Evolutionary conservation across 2,113 vertebrate genomes (phyloP), one percentile per base, ranked within the genome.

Genomic region (Terrapene triunguis): DNA sequence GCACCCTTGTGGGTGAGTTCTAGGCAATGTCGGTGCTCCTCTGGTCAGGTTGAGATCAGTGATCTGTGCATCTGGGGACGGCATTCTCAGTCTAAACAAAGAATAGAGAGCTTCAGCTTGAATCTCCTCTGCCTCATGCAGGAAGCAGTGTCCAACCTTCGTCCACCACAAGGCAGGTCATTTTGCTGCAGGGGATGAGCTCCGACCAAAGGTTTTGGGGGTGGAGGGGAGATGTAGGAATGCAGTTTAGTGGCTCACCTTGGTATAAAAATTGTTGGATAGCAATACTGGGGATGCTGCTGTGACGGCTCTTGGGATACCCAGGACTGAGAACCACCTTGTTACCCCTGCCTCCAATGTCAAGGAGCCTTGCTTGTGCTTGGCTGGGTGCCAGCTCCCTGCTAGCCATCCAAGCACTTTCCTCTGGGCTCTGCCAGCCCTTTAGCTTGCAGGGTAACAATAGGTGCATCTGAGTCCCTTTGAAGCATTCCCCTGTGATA

Each of bases 251-350:
- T 19, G 5, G n/a, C 19, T 72, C 65, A 38, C 3, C 19, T 72
- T 72, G n/a, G n/a, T 72, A 72, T 38, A 38, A 72, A 62, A 72
- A 38, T 72, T 38, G 65, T 72, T 72, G n/a, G 62, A 3, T 21
- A 69, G 65, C 65, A 38, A 21, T 69, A 65, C 62, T 8, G 62
- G 62, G 35, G 17, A 69, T 38, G 65, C 65, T 72, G 65, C 35
- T 38, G 9, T 38, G 35, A 21, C 0, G 2, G 65, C n/a, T 38
- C 65, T 38, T 1, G 1, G n/a, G 8, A 17, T 38, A 5, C 9
- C 4, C 8, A 38, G 65, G n/a, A 69, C 35, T 57, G 55, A 69
- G 13, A n/a, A 9, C 62, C 35, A n/a, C 35, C 17, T n/a, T 69
- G 32, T 19, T n/a, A 35, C 6, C 35, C 35, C 16, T 8, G 59